Evolutionary conservation across 2,888 invertebrate species (phyloP).

Genomic region (Arrhopalites spinosus): DNA sequence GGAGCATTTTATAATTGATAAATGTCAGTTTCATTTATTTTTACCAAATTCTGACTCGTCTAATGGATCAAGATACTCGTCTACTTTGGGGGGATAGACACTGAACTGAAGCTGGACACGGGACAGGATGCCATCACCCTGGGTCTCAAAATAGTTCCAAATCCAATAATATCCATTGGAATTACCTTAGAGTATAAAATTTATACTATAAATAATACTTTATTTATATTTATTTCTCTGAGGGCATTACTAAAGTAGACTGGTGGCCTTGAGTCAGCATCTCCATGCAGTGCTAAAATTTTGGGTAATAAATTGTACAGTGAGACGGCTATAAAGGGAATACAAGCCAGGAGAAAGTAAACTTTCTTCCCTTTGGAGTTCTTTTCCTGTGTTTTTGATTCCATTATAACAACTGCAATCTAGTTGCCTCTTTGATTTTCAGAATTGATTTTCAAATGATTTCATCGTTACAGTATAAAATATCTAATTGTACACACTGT

Average conservation of each 20-base stretch:
- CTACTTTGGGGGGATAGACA: neutral
- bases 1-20: neutral
- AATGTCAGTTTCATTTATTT: neutral
- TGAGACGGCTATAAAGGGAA: neutral
- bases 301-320: neutral
- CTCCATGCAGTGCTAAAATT: neutral
- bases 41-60: neutral
- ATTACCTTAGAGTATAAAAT: too few species aligned
- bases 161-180: neutral
- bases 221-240: too few species aligned
- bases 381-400: neutral
- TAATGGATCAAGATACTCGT: neutral
- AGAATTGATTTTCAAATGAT: too few species aligned
- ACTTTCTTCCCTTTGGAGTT: neutral
- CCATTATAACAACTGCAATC: too few species aligned
- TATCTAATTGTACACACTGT: too few species aligned
- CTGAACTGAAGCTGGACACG: neutral
- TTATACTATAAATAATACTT: too few species aligned
- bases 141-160: neutral
- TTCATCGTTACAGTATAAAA: too few species aligned
- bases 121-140: neutral
- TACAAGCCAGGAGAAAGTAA: neutral
- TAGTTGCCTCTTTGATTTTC: too few species aligned
- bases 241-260: neutral
- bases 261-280: neutral